These are phyloP conservation scores for Drosophila lowei DNA, from an alignment of 1,140 invertebrate genomes.

Conservation along the genomic window DNA sequence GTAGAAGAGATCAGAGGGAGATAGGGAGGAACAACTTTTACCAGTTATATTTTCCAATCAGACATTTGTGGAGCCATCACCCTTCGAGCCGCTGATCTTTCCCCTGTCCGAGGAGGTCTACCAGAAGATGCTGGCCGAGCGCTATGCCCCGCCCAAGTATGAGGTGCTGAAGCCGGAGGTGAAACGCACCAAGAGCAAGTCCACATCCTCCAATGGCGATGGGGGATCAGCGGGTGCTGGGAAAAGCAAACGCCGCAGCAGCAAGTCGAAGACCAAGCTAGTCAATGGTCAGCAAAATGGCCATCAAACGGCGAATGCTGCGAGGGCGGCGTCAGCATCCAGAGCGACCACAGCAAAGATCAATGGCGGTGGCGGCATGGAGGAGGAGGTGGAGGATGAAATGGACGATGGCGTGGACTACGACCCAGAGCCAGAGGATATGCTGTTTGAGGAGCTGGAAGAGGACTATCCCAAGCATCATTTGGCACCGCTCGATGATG, in stretches of 20 bases:
- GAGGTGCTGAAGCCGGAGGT: not conserved
- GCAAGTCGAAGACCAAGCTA: conserved; percentile 54
- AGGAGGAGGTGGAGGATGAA: conserved; percentile 7
- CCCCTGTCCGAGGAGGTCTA: conserved; percentile 63
- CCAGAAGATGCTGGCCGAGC: conserved; percentile 47
- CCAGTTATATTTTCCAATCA: not conserved
- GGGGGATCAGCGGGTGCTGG: conserved; percentile 16
- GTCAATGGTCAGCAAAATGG: conserved; percentile 27
- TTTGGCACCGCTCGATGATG: conserved; percentile 69
- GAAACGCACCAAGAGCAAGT: conserved; percentile 66
- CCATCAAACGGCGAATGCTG: conserved; percentile 1
- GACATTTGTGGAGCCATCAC: conserved; percentile 32
- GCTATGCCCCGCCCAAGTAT: conserved; percentile 32
- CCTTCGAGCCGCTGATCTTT: conserved; percentile 57
- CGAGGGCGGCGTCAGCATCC: no score
- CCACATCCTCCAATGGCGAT: conserved; percentile 62
- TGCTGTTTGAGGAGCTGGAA: conserved; percentile 62
- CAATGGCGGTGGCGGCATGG: conserved; percentile 17
- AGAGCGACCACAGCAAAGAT: not conserved
- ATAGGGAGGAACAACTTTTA: no score
- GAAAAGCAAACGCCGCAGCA: conserved; percentile 58
- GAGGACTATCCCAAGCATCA: conserved; percentile 73
- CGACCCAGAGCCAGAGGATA: conserved; percentile 47
- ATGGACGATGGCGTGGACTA: conserved; percentile 40
- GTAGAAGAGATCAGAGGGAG: not conserved